phyloP scores from a whole-genome alignment of 2,797 vertebrate species.

The Leptoclinus maculatus region DNA sequence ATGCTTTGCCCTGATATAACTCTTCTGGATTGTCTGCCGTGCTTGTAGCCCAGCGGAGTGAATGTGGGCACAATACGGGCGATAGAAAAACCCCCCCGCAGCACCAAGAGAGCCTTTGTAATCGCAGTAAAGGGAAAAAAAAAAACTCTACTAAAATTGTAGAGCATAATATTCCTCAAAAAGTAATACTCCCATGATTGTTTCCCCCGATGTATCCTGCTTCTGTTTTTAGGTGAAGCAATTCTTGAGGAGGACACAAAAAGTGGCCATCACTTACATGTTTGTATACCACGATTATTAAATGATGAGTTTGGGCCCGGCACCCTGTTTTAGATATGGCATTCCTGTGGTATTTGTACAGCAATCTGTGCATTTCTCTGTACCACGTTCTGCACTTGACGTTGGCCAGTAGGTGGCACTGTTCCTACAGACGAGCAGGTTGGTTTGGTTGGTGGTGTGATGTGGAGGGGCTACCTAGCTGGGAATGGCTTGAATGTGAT shows the following conservation, averaged over 20 bases:
- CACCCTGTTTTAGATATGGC: background rate
- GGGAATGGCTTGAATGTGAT: conserved; percentile 62
- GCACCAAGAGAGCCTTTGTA: conserved; percentile 56
- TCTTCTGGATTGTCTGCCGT: conserved; percentile 44
- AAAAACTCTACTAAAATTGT: conserved; percentile 24
- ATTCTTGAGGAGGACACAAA: background rate
- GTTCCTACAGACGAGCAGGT: conserved; percentile 66
- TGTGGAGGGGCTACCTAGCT: conserved; percentile 48
- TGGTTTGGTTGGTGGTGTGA: conserved; percentile 8
- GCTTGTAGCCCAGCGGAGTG: conserved; percentile 34
- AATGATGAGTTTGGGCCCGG: background rate
- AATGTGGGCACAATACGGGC: conserved; percentile 44
- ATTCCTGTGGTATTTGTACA: conserved; percentile 3
- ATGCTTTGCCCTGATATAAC: conserved; percentile 57
- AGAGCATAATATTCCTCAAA: background rate
- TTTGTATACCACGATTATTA: background rate
- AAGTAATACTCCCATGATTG: background rate
- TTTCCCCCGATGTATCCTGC: background rate
- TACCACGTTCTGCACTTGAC: conserved; percentile 33
- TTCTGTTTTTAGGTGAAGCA: background rate
- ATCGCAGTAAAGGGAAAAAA: conserved; percentile 48
- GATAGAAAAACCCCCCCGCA: conserved; percentile 30
- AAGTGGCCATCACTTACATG: background rate
- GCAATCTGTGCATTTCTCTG: background rate
- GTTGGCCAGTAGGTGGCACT: conserved; percentile 77